These are phyloP conservation scores for Ctenosaura bakeri DNA, from an alignment of 2,797 vertebrate genomes.

Conservation along the genomic window DNA sequence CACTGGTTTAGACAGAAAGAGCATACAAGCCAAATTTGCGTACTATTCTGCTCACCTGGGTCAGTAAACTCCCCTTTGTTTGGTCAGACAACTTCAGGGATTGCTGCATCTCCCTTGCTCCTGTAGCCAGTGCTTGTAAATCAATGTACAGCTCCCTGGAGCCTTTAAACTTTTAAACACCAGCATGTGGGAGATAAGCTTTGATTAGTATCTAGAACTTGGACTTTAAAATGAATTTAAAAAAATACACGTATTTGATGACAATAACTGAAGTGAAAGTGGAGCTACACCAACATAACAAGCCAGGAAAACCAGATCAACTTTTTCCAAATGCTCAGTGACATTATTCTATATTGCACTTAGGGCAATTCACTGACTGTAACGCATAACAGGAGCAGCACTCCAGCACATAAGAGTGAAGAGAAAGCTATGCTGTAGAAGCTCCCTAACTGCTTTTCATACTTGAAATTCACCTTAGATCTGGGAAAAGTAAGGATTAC, in stretches of 20 bases:
- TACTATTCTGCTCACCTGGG: neutral
- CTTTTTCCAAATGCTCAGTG: neutral
- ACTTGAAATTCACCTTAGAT: neutral
- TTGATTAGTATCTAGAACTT: neutral
- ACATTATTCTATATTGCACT: neutral
- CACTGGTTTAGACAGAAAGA: neutral
- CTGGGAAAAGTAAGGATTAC: neutral
- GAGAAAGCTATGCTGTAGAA: neutral
- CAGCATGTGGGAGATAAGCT: neutral
- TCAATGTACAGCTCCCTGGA: neutral
- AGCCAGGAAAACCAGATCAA: neutral
- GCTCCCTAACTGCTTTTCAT: neutral
- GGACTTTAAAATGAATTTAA: neutral
- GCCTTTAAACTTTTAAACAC: conserved; percentile 11
- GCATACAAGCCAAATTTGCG: neutral
- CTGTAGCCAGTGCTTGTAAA: neutral
- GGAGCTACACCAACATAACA: neutral
- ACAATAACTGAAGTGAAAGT: conserved; percentile 1
- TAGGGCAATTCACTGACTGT: neutral
- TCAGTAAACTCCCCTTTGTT: neutral
- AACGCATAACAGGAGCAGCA: neutral
- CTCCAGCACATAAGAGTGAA: neutral
- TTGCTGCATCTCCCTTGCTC: neutral
- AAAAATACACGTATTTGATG: neutral
- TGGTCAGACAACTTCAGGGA: neutral